Evolutionary conservation across 2,113 vertebrate genomes (phyloP).

Genomic region (Alaudala cheleensis): DNA sequence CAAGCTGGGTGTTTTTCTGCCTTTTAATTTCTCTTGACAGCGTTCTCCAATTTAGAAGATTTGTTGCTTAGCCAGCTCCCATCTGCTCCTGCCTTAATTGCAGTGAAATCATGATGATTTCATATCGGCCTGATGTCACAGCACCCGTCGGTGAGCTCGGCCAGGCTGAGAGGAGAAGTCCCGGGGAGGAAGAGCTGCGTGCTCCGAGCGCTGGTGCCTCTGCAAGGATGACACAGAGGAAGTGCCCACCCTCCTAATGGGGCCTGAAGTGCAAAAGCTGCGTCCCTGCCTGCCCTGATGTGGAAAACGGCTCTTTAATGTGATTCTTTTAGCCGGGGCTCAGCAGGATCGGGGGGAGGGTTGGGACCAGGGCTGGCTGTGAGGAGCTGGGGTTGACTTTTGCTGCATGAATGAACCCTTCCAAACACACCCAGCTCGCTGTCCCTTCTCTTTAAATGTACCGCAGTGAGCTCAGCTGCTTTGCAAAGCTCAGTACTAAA

Average conservation of each 20-base stretch:
- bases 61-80: constrained; percentile 22
- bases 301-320: constrained; percentile 16
- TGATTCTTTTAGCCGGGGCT: neutral
- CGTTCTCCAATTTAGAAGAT: neutral
- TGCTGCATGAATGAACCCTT: neutral
- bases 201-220: rapidly evolving
- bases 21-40: constrained; percentile 7
- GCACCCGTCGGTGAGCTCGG: neutral
- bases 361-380: neutral
- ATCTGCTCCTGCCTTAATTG: constrained; percentile 35
- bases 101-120: constrained; percentile 22
- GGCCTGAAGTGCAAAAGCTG: neutral
- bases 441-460: neutral
- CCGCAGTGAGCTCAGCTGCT: neutral
- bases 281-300: neutral
- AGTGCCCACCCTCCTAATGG: neutral
- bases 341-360: neutral
- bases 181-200: neutral
- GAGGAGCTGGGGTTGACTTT: neutral
- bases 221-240: neutral
- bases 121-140: neutral
- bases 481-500: neutral
- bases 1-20: neutral
- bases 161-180: neutral
- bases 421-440: neutral